Evolutionary conservation across 2,797 vertebrate genomes (phyloP).

Genomic region (Malacoctenus gilli): DNA sequence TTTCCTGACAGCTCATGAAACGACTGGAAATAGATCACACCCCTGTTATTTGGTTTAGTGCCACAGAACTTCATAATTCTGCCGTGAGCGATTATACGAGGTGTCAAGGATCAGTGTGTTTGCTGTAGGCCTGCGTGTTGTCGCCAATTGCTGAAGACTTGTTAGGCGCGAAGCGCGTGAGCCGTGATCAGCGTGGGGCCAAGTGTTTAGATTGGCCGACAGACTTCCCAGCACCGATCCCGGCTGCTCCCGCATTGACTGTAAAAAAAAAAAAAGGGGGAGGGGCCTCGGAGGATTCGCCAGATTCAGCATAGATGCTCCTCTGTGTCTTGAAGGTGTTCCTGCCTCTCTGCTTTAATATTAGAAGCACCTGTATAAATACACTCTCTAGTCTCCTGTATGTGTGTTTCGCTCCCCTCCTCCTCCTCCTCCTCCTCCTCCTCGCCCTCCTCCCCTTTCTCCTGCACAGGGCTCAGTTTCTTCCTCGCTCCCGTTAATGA

Average conservation of each 20-base stretch:
- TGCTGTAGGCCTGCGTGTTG: neutral
- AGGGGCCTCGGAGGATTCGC: constrained; percentile 26
- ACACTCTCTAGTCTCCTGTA: constrained; percentile 34
- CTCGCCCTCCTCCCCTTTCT: constrained; percentile 26
- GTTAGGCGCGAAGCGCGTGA: neutral
- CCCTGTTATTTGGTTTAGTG: too few species aligned
- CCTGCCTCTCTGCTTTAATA: constrained; percentile 42
- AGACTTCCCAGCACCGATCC: constrained; percentile 18
- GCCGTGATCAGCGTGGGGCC: neutral
- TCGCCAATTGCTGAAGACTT: too few species aligned
- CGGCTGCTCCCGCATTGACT: constrained; percentile 12
- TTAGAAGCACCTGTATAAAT: constrained; percentile 75
- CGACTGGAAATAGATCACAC: too few species aligned
- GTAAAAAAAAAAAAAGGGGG: constrained; percentile 17
- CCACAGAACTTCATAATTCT: too few species aligned
- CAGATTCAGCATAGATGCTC: constrained; percentile 51
- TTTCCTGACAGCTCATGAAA: too few species aligned
- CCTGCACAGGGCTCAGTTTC: constrained; percentile 45
- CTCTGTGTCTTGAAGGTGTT: constrained; percentile 56
- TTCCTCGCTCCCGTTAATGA: constrained; percentile 56
- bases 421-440: constrained; percentile 25
- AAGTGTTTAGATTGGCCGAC: constrained; percentile 6
- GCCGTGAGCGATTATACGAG: too few species aligned
- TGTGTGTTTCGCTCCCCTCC: constrained; percentile 30
- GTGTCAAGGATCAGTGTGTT: neutral